phyloP scores from a whole-genome alignment of 1,140 invertebrate genomes.

The Homalodisca vitripennis region DNA sequence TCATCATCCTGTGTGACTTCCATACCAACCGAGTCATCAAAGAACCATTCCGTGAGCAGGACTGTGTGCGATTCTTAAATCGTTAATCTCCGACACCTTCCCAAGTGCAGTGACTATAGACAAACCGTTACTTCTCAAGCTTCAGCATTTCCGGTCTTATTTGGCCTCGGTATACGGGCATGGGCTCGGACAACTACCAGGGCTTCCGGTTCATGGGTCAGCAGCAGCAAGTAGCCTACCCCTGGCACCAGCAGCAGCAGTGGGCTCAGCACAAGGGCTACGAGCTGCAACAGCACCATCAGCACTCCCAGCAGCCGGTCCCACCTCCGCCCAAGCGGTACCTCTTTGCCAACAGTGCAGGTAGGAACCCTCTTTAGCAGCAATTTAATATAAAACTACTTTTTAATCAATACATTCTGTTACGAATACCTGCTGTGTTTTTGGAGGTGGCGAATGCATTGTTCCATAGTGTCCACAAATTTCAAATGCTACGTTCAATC shows the following conservation, averaged over 20 bases:
- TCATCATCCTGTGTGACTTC: conserved; percentile 2
- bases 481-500: too few relatives aligned
- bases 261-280: background rate
- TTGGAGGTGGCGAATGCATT: too few relatives aligned
- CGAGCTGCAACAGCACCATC: conserved; percentile 19
- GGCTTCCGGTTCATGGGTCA: background rate
- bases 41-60: conserved; percentile 11
- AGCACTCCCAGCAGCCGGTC: background rate
- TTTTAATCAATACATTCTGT: too few relatives aligned
- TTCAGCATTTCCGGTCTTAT: conserved; percentile 24
- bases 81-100: background rate
- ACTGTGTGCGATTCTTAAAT: conserved; percentile 17
- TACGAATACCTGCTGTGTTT: too few relatives aligned
- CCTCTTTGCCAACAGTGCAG: too few relatives aligned
- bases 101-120: background rate
- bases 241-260: conserved; percentile 20
- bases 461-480: too few relatives aligned
- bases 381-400: too few relatives aligned
- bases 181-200: conserved; percentile 22
- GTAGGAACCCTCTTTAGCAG: too few relatives aligned
- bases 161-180: conserved; percentile 14
- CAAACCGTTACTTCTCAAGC: background rate
- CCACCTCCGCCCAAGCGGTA: conserved; percentile 19
- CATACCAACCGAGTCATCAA: conserved; percentile 4
- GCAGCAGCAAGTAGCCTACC: background rate